phyloP scores from a whole-genome alignment of 2,113 vertebrate genomes.

The Formicarius rufipectus region DNA sequence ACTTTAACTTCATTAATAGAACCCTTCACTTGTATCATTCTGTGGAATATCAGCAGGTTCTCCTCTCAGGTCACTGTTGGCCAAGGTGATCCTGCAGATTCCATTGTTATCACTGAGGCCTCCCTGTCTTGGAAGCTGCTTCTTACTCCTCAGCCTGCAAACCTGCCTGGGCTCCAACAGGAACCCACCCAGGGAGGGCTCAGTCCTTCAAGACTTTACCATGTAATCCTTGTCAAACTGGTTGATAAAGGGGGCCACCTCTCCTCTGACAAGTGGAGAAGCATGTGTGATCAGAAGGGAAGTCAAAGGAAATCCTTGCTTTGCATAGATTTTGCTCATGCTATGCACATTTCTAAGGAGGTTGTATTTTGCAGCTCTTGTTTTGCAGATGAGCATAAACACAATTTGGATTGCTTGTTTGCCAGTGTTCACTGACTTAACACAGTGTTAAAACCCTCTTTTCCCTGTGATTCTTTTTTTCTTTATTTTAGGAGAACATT shows the following conservation, averaged over 20 bases:
- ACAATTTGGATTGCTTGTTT: not conserved
- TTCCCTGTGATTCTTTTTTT: not conserved
- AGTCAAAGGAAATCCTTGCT: not conserved
- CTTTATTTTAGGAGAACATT: conserved; percentile 85
- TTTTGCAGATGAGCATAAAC: too few species aligned
- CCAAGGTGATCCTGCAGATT: too few species aligned
- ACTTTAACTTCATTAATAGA: too few species aligned
- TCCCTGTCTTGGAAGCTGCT: too few species aligned
- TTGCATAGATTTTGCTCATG: not conserved
- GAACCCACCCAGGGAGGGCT: not conserved
- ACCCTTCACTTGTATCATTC: too few species aligned
- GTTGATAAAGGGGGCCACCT: not conserved
- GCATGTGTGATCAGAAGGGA: not conserved
- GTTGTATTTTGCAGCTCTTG: too few species aligned
- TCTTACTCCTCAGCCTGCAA: too few species aligned
- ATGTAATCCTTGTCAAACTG: not conserved
- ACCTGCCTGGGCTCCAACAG: too few species aligned
- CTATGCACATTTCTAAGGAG: too few species aligned
- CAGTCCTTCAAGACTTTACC: not conserved
- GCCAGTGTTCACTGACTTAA: not conserved
- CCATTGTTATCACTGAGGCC: too few species aligned
- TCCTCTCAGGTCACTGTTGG: too few species aligned
- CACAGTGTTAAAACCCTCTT: not conserved
- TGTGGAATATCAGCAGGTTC: too few species aligned
- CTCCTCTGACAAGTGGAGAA: not conserved